phyloP scores from a whole-genome alignment of 92 coral and sea anemone genomes.

The Heteractis magnifica region DNA sequence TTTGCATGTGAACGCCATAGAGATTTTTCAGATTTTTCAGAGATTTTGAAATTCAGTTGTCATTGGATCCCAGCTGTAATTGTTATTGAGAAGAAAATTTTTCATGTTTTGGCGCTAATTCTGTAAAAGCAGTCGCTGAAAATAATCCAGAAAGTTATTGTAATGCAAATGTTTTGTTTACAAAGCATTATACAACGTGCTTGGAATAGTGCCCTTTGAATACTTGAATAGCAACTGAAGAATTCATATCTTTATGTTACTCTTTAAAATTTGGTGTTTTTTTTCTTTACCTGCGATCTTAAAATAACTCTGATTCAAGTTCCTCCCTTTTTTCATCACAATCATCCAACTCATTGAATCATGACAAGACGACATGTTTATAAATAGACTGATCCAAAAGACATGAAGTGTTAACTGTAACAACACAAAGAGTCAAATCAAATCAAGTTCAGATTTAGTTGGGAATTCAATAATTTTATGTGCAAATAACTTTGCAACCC shows the following conservation, averaged over 20 bases:
- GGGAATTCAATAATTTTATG: too few species aligned
- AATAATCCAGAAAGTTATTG: neutral
- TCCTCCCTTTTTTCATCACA: too few species aligned
- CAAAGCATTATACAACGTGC: neutral
- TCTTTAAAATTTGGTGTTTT: too few species aligned
- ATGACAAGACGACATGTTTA: too few species aligned
- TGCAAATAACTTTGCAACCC: too few species aligned
- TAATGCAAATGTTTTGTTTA: conserved; percentile 11
- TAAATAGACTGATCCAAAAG: too few species aligned
- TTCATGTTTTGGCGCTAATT: conserved; percentile 27
- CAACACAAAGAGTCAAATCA: too few species aligned
- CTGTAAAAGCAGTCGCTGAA: conserved; percentile 3
- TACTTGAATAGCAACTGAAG: neutral
- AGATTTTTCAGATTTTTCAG: neutral
- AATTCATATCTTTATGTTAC: neutral
- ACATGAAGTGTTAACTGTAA: too few species aligned
- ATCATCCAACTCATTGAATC: too few species aligned
- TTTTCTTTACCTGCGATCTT: too few species aligned
- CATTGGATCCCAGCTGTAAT: neutral
- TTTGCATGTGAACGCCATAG: neutral
- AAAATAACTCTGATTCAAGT: too few species aligned
- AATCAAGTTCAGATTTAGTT: too few species aligned
- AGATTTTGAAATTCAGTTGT: neutral
- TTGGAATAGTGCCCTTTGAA: neutral
- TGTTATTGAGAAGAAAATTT: neutral